A percentile compares a stretch with the other conserved stretches of the same genome.
These are phyloP conservation scores for Galendromus occidentalis DNA, from an alignment of 1,140 invertebrate genomes.

Conservation along the genomic window DNA sequence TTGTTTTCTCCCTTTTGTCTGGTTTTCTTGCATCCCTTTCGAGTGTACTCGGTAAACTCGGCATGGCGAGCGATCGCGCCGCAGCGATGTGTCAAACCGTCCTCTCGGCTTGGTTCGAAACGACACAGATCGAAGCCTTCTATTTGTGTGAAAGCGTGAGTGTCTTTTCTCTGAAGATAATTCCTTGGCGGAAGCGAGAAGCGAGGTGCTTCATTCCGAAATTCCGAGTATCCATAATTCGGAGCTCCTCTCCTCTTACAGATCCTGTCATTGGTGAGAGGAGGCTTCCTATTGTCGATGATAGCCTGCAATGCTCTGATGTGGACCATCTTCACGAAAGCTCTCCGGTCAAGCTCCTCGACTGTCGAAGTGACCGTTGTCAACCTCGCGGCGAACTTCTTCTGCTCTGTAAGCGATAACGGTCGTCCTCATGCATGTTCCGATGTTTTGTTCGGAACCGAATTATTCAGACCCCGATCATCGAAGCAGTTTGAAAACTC, in stretches of 20 bases:
- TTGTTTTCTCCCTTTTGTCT: neutral
- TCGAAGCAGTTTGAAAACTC: neutral
- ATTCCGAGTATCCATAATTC: no score
- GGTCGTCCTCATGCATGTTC: neutral
- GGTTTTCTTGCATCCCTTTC: neutral
- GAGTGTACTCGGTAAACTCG: neutral
- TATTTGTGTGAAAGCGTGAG: slow-evolving; percentile 3
- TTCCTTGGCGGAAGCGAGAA: no score
- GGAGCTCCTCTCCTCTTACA: no score
- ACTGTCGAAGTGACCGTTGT: slow-evolving; percentile 29
- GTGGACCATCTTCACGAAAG: slow-evolving; percentile 29
- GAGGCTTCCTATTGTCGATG: slow-evolving; percentile 24
- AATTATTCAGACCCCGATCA: neutral
- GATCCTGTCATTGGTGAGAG: slow-evolving; percentile 19
- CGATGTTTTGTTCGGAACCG: slow-evolving; percentile 8
- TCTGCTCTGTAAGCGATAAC: slow-evolving; percentile 25
- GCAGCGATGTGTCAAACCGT: no score
- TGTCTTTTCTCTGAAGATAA: neutral
- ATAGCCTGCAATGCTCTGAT: slow-evolving; percentile 28
- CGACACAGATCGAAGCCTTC: neutral
- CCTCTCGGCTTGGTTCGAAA: no score
- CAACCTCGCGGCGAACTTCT: slow-evolving; percentile 30
- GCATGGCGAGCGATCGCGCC: neutral
- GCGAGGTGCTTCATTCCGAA: no score
- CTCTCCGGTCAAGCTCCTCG: slow-evolving; percentile 25